Conservation (phyloP, 2,797 vertebrate species). For the Todus mexicanus region DNA sequence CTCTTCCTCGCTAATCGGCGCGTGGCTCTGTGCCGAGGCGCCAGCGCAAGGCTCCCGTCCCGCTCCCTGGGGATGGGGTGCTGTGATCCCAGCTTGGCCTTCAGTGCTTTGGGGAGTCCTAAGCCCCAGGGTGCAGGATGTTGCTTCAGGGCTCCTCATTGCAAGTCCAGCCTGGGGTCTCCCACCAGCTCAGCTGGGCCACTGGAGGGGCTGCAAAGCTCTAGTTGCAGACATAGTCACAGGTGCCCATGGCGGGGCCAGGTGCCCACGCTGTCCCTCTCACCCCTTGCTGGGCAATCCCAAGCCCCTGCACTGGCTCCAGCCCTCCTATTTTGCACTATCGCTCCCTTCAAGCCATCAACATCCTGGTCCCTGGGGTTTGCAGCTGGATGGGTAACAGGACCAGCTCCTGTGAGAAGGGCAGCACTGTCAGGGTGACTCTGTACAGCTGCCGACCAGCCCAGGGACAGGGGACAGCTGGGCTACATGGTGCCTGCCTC, state of each 20-base stretch:
- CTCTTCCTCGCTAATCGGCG: not conserved
- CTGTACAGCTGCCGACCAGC: not conserved
- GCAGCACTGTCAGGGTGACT: not conserved
- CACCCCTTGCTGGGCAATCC: not conserved
- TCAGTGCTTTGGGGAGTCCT: not conserved
- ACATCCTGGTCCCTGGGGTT: not conserved
- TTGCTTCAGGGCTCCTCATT: not conserved
- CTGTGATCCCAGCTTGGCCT: fast-evolving
- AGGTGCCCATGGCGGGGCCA: not conserved
- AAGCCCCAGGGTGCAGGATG: fast-evolving
- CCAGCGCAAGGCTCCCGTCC: fast-evolving
- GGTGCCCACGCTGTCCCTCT: fast-evolving
- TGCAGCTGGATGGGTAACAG: not conserved
- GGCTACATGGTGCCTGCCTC: fast-evolving
- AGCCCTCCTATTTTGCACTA: fast-evolving
- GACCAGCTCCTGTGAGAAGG: not conserved
- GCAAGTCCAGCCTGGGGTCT: fast-evolving
- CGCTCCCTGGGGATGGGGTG: fast-evolving
- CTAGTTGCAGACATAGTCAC: fast-evolving
- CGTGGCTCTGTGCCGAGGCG: not conserved
- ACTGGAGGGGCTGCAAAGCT: not conserved
- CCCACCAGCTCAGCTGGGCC: not conserved
- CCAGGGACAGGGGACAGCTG: not conserved
- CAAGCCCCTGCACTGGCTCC: fast-evolving
- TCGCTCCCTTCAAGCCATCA: not conserved